Evolutionary conservation across 1,140 invertebrate genomes (phyloP).

Genomic region (Drosophila navojoa): DNA sequence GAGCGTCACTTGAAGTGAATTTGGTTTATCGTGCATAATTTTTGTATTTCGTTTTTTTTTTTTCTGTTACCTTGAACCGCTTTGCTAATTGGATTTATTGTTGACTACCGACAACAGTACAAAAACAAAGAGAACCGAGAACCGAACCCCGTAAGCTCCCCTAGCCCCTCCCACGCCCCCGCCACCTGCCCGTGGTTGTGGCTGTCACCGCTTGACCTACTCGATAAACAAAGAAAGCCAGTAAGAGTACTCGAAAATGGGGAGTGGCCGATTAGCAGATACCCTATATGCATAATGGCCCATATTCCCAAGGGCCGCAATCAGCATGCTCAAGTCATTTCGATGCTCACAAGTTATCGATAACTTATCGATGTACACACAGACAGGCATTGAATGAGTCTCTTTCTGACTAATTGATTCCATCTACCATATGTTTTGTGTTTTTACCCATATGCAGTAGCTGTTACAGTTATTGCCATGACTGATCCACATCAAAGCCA

Average conservation of each 20-base stretch:
- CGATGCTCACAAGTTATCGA: no score
- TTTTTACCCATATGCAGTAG: no score
- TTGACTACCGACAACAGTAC: conserved; percentile 71
- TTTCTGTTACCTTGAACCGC: conserved; percentile 68
- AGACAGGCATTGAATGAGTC: no score
- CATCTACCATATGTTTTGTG: no score
- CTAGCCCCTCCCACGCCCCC: not conserved
- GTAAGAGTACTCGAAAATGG: not conserved
- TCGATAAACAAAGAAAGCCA: not conserved
- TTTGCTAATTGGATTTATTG: conserved; percentile 80
- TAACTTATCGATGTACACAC: not conserved
- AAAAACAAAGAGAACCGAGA: not conserved
- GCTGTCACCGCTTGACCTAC: conserved; percentile 25
- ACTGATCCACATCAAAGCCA: no score
- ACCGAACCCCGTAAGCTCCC: not conserved
- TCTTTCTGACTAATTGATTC: no score
- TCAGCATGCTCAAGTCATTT: not conserved
- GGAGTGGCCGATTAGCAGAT: not conserved
- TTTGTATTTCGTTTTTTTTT: conserved; percentile 37
- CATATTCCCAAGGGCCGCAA: not conserved
- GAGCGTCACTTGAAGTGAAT: conserved; percentile 30
- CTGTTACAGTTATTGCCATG: no score
- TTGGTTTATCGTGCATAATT: conserved; percentile 62
- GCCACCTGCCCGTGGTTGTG: not conserved
- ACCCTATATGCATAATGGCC: not conserved